Base-by-base conservation (phyloP, 1,140 invertebrate genomes). In the Temnothorax nylanderi region DNA sequence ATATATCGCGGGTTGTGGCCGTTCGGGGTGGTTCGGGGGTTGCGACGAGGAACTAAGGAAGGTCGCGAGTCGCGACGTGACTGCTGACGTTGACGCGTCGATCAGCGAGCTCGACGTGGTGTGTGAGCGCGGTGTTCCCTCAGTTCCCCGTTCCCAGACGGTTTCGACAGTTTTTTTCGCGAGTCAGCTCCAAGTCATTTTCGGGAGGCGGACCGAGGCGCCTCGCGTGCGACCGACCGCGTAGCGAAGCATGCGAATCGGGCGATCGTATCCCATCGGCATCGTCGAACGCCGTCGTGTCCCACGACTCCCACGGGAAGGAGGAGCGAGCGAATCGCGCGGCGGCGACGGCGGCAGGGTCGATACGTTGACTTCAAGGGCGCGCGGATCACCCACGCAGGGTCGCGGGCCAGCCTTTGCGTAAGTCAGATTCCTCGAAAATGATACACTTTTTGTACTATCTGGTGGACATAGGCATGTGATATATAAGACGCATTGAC, bases 321-420 rank as follows among this genome's bases (percentile, higher is more conserved):
- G n/a, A 21, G 7, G 32, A 26, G 60, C 58, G 41, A 47, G 26
- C 5, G 41, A 77, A n/a, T 11, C 16, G 16, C 37, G 1, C 21
- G 49, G 49, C 10, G 16, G 5, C 26, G 26, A 26, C 26, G 26
- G 1, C 26, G 26, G 10, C 16, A 74, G 49, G 49, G 49, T 74
- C 71, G 71, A 74, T 74, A 74, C 71, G 18, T 13, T 13, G 71
- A 37, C 51, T 56, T 56, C 49, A 74, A 74, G 71, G 49, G 32
- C 49, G 18, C 32, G 49, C 32, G 49, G 8, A 37, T 74, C 71
- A 18, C 18, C 4, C 32, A 47, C 74, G 74, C 34, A 77, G 37
- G 41, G 5, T 8, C 41, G 58, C 13, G 37, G 41, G 18, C 41
- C 26, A 64, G 11, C 41, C 16, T 78, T 49, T 2, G 3, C 41